A percentile compares a stretch with the other conserved stretches of the same genome.
These are phyloP conservation scores for Ormyrus rosae DNA, from an alignment of 2,888 invertebrate species.

Conservation along the genomic window DNA sequence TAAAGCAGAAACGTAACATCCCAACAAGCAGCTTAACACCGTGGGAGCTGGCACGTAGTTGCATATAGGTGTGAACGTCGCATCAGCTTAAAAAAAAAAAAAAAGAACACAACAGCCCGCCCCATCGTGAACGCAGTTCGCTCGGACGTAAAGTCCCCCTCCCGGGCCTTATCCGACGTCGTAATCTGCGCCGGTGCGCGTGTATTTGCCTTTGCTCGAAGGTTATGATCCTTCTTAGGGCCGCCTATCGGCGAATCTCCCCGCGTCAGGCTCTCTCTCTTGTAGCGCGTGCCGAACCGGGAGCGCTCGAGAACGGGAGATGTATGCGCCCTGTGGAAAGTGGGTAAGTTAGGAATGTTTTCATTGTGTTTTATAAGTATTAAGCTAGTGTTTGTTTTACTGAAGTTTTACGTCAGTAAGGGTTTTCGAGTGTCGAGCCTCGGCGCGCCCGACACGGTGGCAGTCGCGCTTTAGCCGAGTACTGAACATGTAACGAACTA, in stretches of 20 bases:
- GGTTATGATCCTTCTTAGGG: constrained; percentile 71
- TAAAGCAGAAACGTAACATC: no score
- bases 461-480: no score
- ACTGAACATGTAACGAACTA: no score
- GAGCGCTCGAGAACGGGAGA: constrained; percentile 51
- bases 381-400: no score
- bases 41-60: no score
- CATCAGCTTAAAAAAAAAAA: constrained; percentile 38
- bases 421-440: no score
- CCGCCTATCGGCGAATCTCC: constrained; percentile 66
- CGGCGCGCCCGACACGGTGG: no score
- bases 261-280: constrained; percentile 30
- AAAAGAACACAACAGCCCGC: background rate
- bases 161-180: constrained; percentile 63
- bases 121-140: background rate
- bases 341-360: no score
- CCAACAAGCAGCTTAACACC: no score
- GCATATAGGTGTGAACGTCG: constrained; percentile 60
- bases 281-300: constrained; percentile 48
- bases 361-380: no score
- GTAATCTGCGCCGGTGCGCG: constrained; percentile 62
- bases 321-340: no score
- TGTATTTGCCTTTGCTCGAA: constrained; percentile 71
- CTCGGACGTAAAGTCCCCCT: constrained; percentile 11
- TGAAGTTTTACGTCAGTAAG: no score